phyloP scores from a whole-genome alignment of 1,140 invertebrate genomes.

The Ctenoplectra terminalis region DNA sequence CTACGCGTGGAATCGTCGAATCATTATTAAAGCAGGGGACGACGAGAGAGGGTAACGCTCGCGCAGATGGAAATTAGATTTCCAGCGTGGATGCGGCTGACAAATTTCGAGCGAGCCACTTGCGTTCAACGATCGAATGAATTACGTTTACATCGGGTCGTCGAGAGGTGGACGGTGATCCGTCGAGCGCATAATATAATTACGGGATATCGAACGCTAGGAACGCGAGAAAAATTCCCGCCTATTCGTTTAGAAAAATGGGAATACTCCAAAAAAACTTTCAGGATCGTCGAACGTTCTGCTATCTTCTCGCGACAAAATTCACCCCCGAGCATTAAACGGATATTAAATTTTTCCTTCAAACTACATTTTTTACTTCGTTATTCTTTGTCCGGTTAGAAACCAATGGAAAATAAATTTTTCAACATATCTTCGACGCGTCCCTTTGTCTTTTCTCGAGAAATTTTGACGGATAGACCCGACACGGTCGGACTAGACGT shows the following conservation, averaged over 20 bases:
- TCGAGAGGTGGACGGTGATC: background rate
- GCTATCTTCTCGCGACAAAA: no score
- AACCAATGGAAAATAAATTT: background rate
- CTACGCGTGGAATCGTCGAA: background rate
- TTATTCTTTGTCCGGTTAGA: background rate
- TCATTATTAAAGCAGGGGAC: background rate
- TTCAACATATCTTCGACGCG: background rate
- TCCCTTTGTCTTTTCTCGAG: background rate
- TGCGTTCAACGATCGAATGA: background rate
- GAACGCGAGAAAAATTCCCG: conserved; percentile 4
- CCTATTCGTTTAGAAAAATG: background rate
- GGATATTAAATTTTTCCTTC: no score
- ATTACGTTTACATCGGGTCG: conserved; percentile 1
- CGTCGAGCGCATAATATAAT: conserved; percentile 31
- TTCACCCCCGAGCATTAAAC: no score
- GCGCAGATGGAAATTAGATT: conserved; percentile 33
- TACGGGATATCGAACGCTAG: conserved; percentile 2
- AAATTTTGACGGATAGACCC: background rate
- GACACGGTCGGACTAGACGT: background rate
- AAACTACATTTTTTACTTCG: no score
- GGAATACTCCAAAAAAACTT: background rate
- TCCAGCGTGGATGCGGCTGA: background rate
- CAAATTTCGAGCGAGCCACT: conserved; percentile 3
- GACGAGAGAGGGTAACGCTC: background rate
- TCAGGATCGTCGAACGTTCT: no score